These are phyloP conservation scores for Hydropsyche betteni DNA, from an alignment of 2,888 invertebrate species.

Conservation along the genomic window DNA sequence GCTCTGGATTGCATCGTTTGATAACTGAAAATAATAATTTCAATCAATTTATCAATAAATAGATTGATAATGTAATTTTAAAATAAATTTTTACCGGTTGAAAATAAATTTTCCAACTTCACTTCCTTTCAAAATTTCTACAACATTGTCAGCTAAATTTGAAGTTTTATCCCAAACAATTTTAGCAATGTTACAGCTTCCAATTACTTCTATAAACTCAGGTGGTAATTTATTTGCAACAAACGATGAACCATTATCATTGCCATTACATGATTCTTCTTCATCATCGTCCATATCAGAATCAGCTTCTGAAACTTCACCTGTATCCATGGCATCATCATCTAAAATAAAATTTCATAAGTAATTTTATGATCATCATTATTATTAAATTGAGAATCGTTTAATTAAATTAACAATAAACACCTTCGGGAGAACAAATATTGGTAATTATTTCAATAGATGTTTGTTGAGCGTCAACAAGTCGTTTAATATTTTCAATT, in stretches of 20 bases:
- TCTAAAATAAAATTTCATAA: slow-evolving; percentile 41
- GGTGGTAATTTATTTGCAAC: slow-evolving; percentile 65
- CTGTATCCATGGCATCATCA: slow-evolving; percentile 54
- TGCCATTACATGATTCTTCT: slow-evolving; percentile 56
- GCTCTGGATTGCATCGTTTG: slow-evolving; percentile 70
- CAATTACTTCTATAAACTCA: slow-evolving; percentile 70
- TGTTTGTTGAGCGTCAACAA: slow-evolving; percentile 74
- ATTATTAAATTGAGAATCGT: not conserved
- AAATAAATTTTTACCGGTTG: slow-evolving; percentile 61
- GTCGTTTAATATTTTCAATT: slow-evolving; percentile 63
- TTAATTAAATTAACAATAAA: slow-evolving; percentile 45
- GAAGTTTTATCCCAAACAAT: slow-evolving; percentile 68
- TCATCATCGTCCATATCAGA: slow-evolving; percentile 60
- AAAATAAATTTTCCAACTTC: slow-evolving; percentile 62
- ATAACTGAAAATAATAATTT: slow-evolving; percentile 58
- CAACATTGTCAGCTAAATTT: slow-evolving; percentile 66
- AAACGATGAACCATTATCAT: slow-evolving; percentile 54
- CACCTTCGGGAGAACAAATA: slow-evolving; percentile 73
- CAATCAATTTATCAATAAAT: slow-evolving; percentile 7
- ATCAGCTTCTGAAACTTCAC: slow-evolving; percentile 61
- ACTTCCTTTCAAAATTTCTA: slow-evolving; percentile 65
- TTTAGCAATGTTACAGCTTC: slow-evolving; percentile 67
- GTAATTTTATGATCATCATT: not conserved
- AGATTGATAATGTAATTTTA: not conserved
- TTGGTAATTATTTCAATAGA: slow-evolving; percentile 78